Evolutionary conservation across 2,888 invertebrate species (phyloP).

Genomic region (Acleris emargana): DNA sequence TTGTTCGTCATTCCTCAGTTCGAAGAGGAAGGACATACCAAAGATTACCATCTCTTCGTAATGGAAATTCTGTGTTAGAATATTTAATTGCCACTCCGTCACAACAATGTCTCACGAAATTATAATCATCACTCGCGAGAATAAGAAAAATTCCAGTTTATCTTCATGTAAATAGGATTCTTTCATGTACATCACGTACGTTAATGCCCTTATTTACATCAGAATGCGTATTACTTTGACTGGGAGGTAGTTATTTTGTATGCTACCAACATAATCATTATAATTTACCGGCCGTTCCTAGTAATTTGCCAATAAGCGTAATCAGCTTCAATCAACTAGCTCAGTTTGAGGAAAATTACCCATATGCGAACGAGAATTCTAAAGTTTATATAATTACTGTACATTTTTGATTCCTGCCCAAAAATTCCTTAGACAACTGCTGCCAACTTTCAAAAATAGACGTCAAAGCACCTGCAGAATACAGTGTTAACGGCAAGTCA

Average conservation of each 20-base stretch:
- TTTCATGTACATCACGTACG: conserved; percentile 31
- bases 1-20: conserved; percentile 6
- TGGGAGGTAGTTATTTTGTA: conserved; percentile 25
- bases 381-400: conserved; percentile 1
- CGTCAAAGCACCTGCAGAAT: background rate
- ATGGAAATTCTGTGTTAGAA: conserved; percentile 34
- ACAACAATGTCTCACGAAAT: conserved; percentile 30
- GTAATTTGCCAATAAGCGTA: conserved; percentile 28
- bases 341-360: background rate
- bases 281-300: conserved; percentile 22
- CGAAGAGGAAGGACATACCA: conserved; percentile 2
- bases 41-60: conserved; percentile 19
- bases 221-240: conserved; percentile 25
- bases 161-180: conserved; percentile 28
- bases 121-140: conserved; percentile 18
- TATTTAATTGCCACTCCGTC: conserved; percentile 22
- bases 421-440: background rate
- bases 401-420: conserved; percentile 6
- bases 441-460: conserved; percentile 18
- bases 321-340: conserved; percentile 11
- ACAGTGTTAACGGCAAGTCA: background rate
- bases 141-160: conserved; percentile 26
- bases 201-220: conserved; percentile 34
- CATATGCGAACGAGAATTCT: background rate
- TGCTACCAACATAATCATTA: conserved; percentile 28